Base-by-base conservation (phyloP, 2,888 invertebrate genomes). In the Gymnosoma rotundatum region DNA sequence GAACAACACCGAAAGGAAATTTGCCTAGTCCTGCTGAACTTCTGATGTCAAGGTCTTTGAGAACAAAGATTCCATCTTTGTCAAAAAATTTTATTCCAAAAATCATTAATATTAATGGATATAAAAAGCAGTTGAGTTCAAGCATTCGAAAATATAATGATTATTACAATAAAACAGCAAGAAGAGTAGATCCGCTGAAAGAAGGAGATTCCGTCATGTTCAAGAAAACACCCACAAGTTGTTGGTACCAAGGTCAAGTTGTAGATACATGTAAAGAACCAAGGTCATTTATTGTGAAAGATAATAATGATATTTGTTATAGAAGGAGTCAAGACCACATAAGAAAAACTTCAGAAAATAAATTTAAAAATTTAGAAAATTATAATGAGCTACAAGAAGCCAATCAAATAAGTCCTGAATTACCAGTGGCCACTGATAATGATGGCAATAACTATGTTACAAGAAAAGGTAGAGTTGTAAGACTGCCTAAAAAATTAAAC, bases 201-300 rank as follows among this genome's bases (percentile, higher is more conserved):
- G 54, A 54, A 1, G 20, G 54, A 12, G 54, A 54, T 54, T 18
- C 12, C 54, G 54, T 54, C 12, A 54, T 54, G 54, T 54, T 54
- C n/a, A 18, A 20, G 21, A 54, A 20, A 54, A 54, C 54, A 54
- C 54, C 54, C 21, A 54, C 54, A 54, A 54, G 54, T 21, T 54
- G 54, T 54, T 54, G 54, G 21, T 16, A n/a, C 16, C 16, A 48
- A 48, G 48, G 48, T 16, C 48, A 48, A 48, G n/a, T n/a, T 48
- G n/a, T 48, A 48, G 48, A 7, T 1, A 9, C 38, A 38, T 38
- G 38, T 38, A 8, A 38, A 38, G 38, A 38, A 38, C 38, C 9
- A 54, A 54, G 21, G 18, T 54, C 20, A 20, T 54, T 54, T 54
- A 20, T 54, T 18, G 21, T 54, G 10, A 54, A 21, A 54, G 54